phyloP scores from a whole-genome alignment of 1,140 invertebrate genomes.

The Drosophila setifemur region DNA sequence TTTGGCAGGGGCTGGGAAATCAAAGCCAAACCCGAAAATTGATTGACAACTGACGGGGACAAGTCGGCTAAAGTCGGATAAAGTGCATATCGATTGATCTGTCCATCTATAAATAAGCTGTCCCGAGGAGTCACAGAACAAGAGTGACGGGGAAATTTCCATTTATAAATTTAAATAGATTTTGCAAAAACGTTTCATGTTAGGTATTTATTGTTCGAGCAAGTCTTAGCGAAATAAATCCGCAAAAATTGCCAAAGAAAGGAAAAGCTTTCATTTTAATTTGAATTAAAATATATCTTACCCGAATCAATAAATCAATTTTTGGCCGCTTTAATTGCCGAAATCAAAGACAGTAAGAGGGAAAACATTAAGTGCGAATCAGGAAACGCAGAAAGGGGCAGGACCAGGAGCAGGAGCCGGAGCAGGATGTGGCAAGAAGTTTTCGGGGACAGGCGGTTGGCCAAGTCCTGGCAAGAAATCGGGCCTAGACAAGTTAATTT shows the following conservation, averaged over 20 bases:
- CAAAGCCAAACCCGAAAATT: constrained; percentile 33
- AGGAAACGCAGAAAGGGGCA: not conserved
- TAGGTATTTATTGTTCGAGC: not conserved
- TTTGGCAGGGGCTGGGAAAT: constrained; percentile 16
- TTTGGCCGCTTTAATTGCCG: not conserved
- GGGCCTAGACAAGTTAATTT: constrained; percentile 79
- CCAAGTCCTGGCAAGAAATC: constrained; percentile 36
- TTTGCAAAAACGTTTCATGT: too few species aligned
- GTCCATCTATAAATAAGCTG: constrained; percentile 25
- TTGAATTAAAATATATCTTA: too few species aligned
- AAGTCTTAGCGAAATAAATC: too few species aligned
- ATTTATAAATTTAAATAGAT: too few species aligned
- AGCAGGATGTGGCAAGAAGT: constrained; percentile 34
- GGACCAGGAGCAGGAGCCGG: not conserved
- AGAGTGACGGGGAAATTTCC: not conserved
- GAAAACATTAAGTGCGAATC: constrained; percentile 45
- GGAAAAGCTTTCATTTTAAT: not conserved
- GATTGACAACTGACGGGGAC: constrained; percentile 39
- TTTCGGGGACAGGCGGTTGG: constrained; percentile 17
- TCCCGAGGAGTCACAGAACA: constrained; percentile 7
- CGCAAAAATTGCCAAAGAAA: not conserved
- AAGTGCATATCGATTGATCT: constrained; percentile 37
- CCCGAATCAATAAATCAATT: not conserved
- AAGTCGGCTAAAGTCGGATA: constrained; percentile 24
- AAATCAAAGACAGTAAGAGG: not conserved